Percentiles rank a stretch among this genome's conserved stretches.
Conservation (phyloP, 2,888 invertebrate species). For the Cheilosia grossa region DNA sequence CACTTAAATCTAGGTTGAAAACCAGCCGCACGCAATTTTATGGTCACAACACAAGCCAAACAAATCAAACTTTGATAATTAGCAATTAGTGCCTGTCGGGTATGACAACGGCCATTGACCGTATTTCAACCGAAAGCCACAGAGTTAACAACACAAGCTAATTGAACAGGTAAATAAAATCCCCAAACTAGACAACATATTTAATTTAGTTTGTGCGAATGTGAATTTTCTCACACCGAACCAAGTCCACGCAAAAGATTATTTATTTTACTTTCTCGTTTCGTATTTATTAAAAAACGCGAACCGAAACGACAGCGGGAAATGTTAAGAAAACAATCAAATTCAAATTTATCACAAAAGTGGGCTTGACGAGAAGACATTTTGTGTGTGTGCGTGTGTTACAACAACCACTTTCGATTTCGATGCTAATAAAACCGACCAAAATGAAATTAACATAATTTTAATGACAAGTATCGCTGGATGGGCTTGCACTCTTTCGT, state of each 20-base stretch:
- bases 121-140: conserved; percentile 14
- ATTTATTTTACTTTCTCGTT: conserved; percentile 45
- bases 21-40: background rate
- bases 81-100: conserved; percentile 16
- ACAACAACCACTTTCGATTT: conserved; percentile 44
- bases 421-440: conserved; percentile 11
- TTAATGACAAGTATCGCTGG: background rate
- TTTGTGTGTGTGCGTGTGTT: too few relatives aligned
- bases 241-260: background rate
- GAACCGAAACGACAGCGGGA: background rate
- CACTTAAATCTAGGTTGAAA: conserved; percentile 20
- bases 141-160: background rate
- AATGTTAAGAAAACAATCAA: conserved; percentile 1
- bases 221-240: conserved; percentile 33
- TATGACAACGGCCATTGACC: conserved; percentile 30
- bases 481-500: background rate
- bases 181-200: background rate
- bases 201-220: conserved; percentile 33
- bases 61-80: conserved; percentile 15
- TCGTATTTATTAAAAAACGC: background rate
- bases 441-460: conserved; percentile 42
- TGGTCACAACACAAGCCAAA: background rate
- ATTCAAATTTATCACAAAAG: conserved; percentile 19
- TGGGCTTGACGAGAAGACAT: conserved; percentile 9
- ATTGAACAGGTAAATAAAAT: conserved; percentile 1